Base-by-base conservation (phyloP, 2,888 invertebrate genomes). In the Agriopis aurantiaria region DNA sequence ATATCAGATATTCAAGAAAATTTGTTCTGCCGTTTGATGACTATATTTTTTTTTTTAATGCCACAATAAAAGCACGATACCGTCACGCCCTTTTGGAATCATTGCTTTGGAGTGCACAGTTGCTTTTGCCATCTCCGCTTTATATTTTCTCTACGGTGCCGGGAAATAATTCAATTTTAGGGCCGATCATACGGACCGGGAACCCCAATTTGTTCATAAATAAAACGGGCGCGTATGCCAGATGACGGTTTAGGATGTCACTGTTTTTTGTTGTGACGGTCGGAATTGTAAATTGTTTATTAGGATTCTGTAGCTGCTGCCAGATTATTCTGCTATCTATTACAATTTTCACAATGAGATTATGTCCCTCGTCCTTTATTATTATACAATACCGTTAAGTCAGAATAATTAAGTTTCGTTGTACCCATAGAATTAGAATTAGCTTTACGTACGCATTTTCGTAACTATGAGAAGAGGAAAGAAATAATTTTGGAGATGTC, bases 121-220 rank as follows among this genome's bases (percentile, higher is more conserved):
- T 33, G 33, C 17, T 2, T 9, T 33, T 33, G 58, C 58, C 58
- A 46, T 46, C 58, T 58, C 46, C n/a, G 3, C 14, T 17, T 45
- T 12, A 7, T 58, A 17, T 58, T 46, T 12, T 40, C 12, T 45
- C 41, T 8, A 4, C 11, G 65, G 76, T 78, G 79, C 75, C 74
- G 79, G 85, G 81, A 82, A 86, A 86, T 89, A 88, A 90, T 90
- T 90, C 85, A 88, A 90, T 89, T 91, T 88, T 84, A 82, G 83
- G 80, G 71, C 75, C 82, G 84, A 88, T 87, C 86, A 86, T 82
- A 85, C 83, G 81, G 82, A 74, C 82, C 77, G 80, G 74, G 79
- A 77, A 74, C 78, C 80, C 77, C 81, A 81, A 87, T 87, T 84
- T 85, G 83, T 86, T 83, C 83, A 85, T 85, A 88, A 87, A 89